Base-by-base conservation (phyloP, 1,140 invertebrate genomes). In the Achatina immaculata region DNA sequence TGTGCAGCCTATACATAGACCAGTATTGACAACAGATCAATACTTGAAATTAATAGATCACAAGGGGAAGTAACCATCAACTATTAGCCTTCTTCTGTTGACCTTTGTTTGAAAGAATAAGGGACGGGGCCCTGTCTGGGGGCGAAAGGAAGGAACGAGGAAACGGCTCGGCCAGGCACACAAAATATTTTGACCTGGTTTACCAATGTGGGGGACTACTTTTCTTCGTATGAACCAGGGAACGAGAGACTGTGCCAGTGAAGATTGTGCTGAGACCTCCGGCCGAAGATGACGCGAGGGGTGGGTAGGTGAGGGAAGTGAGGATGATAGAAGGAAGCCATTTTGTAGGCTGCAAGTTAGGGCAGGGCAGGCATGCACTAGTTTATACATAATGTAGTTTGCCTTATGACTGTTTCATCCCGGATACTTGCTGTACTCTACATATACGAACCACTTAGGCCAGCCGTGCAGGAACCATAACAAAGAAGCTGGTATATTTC, bases 41-140 rank as follows among this genome's bases (percentile, higher is more conserved):
- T 62, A 62, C 51, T 76, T 16, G 55, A 76, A 76, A 62, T 76
- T 62, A 76, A 76, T 40, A 76, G 74, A 76, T 76, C 51, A 76
- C 51, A 76, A 76, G 34, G 74, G 74, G 74, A 76, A 76, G 74
- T 76, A 40, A 76, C 74, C 55, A 62, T 65, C 36, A 76, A 76
- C 51, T 74, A 74, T 74, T 51, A 51, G 76, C 76, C 58, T 71
- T 51, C 68, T 79, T 43, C 19, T 48, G 78, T 71, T 79, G 78
- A 79, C 78, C 66, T 68, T 68, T 78, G 77, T 78, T 78, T 73
- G 21, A 76, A 65, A 76, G 74, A 79, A 71, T 38, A 79, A 42
- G 78, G 62, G 78, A 48, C 45, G 78, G 66, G 78, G 76, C 48
- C 28, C 76, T 76, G 74, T 40, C 34, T 51, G 34, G 74, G 72